Evolutionary conservation across 53 echinoderm and acorn worm genomes (phyloP).

Genomic region (Apostichopus leukothele): DNA sequence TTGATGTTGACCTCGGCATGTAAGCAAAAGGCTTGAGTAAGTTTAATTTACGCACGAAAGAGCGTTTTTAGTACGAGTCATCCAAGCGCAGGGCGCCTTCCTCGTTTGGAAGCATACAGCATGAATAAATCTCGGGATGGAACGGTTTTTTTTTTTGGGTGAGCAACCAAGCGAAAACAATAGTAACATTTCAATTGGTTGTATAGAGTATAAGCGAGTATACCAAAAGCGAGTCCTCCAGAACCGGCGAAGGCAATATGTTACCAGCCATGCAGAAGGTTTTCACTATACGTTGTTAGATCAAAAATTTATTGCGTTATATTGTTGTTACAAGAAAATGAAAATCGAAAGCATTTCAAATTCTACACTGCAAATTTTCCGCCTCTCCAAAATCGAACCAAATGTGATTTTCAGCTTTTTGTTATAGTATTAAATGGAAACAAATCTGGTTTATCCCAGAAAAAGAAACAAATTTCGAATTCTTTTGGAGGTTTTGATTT

Average conservation of each 20-base stretch:
- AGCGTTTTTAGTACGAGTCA: not conserved
- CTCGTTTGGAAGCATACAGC: constrained; percentile 24
- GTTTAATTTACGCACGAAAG: constrained; percentile 31
- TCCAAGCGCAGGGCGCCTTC: constrained; percentile 15
- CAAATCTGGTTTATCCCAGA: constrained; percentile 31
- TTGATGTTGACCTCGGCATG: constrained; percentile 19
- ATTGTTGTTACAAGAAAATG: constrained; percentile 41
- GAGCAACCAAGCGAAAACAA: constrained; percentile 18
- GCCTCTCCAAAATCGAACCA: constrained; percentile 32
- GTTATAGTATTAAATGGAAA: constrained; percentile 46
- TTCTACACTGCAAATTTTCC: not conserved
- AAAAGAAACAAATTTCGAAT: constrained; percentile 28
- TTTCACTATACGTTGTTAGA: constrained; percentile 29
- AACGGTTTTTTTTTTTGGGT: not conserved
- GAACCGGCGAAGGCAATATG: constrained; percentile 26
- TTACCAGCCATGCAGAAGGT: constrained; percentile 30
- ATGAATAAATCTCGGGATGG: constrained; percentile 25
- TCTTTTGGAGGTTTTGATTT: constrained; percentile 33
- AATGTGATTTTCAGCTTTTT: constrained; percentile 41
- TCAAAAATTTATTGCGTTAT: constrained; percentile 44
- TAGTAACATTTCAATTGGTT: constrained; percentile 32
- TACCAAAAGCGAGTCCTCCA: not conserved
- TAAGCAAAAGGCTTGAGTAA: constrained; percentile 4
- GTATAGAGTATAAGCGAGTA: not conserved
- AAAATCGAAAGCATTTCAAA: constrained; percentile 38